phyloP scores from a whole-genome alignment of 2,888 invertebrate species.

The Pogonocherus hispidulus region DNA sequence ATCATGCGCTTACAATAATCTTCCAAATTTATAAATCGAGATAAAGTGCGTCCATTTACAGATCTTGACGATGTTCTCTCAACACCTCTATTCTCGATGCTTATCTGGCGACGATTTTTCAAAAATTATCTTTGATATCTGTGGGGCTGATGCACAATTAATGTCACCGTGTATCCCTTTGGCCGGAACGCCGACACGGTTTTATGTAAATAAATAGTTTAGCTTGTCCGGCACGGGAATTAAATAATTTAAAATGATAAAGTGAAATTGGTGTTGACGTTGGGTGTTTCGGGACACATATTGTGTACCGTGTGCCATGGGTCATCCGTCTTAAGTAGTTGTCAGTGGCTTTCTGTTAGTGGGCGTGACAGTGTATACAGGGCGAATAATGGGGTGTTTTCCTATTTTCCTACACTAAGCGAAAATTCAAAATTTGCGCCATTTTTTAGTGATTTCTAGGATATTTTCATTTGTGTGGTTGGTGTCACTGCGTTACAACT shows the following conservation, averaged over 20 bases:
- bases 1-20: background rate
- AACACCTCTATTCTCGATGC: constrained; percentile 15
- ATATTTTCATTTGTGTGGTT: too few species aligned
- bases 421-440: too few species aligned
- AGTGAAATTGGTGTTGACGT: constrained; percentile 32
- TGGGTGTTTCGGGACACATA: constrained; percentile 34
- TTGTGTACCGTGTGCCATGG: constrained; percentile 38
- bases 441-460: too few species aligned
- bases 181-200: constrained; percentile 22
- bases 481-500: too few species aligned
- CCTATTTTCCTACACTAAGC: too few species aligned
- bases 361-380: too few species aligned
- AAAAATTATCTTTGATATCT: constrained; percentile 33
- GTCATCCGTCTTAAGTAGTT: constrained; percentile 32
- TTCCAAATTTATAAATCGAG: background rate
- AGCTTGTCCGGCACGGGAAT: constrained; percentile 31
- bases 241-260: constrained; percentile 31
- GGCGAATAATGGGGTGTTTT: too few species aligned
- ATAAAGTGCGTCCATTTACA: background rate
- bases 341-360: constrained; percentile 16
- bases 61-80: constrained; percentile 14
- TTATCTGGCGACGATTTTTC: constrained; percentile 24
- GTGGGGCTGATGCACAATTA: constrained; percentile 19
- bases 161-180: constrained; percentile 24
- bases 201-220: constrained; percentile 29